Evolutionary conservation across 2,113 vertebrate species (phyloP).

Genomic region (Oryzias curvinotus): DNA sequence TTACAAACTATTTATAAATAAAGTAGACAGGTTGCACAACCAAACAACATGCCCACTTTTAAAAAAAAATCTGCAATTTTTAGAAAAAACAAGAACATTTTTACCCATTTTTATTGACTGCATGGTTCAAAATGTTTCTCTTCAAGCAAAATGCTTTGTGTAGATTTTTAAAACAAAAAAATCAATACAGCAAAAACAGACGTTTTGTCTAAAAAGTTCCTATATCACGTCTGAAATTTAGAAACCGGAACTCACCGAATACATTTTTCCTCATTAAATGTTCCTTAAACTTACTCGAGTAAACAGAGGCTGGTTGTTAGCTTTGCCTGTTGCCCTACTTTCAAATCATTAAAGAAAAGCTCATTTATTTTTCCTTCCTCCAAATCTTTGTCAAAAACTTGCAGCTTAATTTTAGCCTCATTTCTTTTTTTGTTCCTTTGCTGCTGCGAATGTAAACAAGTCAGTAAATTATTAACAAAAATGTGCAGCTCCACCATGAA

Average conservation of each 20-base stretch:
- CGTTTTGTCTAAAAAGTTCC: no score
- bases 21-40: no score
- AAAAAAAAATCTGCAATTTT: no score
- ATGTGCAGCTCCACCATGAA: slow-evolving; percentile 13
- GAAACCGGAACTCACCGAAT: neutral
- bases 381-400: slow-evolving; percentile 21
- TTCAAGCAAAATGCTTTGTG: no score
- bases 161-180: no score
- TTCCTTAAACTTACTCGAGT: neutral
- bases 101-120: no score
- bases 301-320: slow-evolving; percentile 29
- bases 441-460: slow-evolving; percentile 15
- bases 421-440: neutral
- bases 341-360: slow-evolving; percentile 11
- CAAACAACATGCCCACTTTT: no score
- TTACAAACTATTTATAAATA: no score
- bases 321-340: slow-evolving; percentile 24
- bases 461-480: slow-evolving; percentile 13
- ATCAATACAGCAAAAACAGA: no score
- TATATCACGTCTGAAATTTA: neutral
- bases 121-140: neutral
- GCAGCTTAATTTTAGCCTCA: slow-evolving; percentile 8
- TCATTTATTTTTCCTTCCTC: slow-evolving; percentile 8
- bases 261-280: slow-evolving; percentile 1
- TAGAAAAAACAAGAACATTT: no score